Conservation (phyloP, 2,113 vertebrate genomes). For the Gasterosteus aculeatus region DNA sequence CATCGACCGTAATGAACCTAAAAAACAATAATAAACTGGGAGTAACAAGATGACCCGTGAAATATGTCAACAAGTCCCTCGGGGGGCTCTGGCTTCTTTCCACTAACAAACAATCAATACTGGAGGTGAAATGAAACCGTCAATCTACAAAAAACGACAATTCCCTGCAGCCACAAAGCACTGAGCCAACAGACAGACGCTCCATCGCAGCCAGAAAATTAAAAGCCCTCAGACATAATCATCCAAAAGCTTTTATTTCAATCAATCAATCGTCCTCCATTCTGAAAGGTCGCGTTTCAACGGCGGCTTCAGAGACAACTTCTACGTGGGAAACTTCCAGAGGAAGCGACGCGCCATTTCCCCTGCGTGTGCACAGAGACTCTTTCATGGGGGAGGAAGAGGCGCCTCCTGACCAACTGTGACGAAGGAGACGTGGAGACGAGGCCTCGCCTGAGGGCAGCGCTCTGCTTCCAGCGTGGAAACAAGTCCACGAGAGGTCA, state of each 20-base stretch:
- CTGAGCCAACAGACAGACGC: slow-evolving; percentile 35
- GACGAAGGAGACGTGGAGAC: slow-evolving; percentile 59
- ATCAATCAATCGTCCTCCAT: slow-evolving; percentile 9
- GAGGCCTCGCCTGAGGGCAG: slow-evolving; percentile 26
- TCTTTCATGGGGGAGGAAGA: slow-evolving; percentile 50
- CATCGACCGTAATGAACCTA: neutral
- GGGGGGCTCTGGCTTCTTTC: neutral
- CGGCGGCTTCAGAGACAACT: neutral
- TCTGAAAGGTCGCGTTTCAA: slow-evolving; percentile 16
- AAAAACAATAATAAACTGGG: neutral
- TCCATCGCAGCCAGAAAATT: slow-evolving; percentile 38
- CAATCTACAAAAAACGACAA: slow-evolving; percentile 33
- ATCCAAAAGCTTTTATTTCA: slow-evolving; percentile 44
- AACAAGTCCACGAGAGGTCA: slow-evolving; percentile 28
- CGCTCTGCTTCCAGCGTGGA: slow-evolving; percentile 32
- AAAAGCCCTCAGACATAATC: slow-evolving; percentile 55
- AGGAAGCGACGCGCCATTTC: neutral
- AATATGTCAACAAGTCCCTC: neutral
- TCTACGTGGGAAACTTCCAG: neutral
- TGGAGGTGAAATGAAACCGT: slow-evolving; percentile 33
- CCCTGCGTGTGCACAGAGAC: slow-evolving; percentile 42
- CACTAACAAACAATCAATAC: slow-evolving; percentile 34
- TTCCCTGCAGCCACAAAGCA: slow-evolving; percentile 24
- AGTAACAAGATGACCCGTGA: neutral
- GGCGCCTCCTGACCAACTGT: slow-evolving; percentile 57